A percentile compares a stretch with the other conserved stretches of the same genome.
Conservation (phyloP, 1,140 invertebrate species). For the Megalopta genalis region DNA sequence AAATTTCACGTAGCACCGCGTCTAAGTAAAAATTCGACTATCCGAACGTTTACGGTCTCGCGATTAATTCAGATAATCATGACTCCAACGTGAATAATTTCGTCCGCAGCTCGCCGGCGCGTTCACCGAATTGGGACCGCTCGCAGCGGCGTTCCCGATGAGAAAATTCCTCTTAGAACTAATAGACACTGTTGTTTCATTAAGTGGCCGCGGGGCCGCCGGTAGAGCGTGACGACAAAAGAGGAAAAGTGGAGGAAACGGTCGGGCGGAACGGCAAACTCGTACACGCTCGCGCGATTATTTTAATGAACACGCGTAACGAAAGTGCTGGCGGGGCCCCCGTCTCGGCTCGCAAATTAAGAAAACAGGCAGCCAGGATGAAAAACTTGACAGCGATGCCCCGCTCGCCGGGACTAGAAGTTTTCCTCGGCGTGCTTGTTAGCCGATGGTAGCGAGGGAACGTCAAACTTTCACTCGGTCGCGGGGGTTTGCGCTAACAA, state of each 20-base stretch:
- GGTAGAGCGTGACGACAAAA: background rate
- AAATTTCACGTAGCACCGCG: too few relatives aligned
- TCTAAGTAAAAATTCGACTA: too few relatives aligned
- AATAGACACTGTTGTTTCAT: background rate
- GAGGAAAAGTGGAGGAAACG: background rate
- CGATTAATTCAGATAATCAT: too few relatives aligned
- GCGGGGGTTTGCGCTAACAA: background rate
- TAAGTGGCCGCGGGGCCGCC: background rate
- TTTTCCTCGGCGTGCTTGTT: background rate
- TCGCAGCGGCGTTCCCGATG: too few relatives aligned
- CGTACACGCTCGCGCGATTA: constrained; percentile 1
- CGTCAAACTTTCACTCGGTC: background rate
- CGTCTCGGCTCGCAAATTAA: background rate
- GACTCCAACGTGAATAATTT: too few relatives aligned
- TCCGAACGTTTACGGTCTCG: too few relatives aligned
- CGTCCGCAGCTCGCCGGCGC: too few relatives aligned
- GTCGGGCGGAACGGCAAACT: background rate
- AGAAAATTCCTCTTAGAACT: background rate
- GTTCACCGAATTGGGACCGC: too few relatives aligned
- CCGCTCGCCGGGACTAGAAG: background rate
- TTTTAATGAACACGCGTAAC: background rate
- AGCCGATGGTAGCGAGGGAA: background rate
- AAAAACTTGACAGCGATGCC: background rate
- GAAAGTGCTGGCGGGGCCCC: background rate
- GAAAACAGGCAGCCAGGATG: background rate